These are phyloP conservation scores for Pangasianodon hypophthalmus DNA, from an alignment of 2,113 vertebrate genomes.

Conservation along the genomic window DNA sequence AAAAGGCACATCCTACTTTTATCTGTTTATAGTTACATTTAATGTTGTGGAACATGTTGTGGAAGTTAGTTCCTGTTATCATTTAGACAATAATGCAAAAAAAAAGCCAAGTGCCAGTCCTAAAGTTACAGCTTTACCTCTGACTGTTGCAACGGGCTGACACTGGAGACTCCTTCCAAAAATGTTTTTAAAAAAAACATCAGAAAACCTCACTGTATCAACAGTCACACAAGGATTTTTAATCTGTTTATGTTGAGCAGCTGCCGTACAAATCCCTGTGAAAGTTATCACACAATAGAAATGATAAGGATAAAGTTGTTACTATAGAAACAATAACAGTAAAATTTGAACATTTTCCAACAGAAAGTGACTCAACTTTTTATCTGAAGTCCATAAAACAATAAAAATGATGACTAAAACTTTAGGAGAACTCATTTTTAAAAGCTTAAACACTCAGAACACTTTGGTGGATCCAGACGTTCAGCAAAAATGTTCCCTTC, in stretches of 20 bases:
- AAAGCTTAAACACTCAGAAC: not conserved
- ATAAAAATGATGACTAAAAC: not conserved
- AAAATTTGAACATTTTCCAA: not conserved
- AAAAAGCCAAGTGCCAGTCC: not conserved
- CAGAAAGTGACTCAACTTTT: not conserved
- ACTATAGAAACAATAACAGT: not conserved
- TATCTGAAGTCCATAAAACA: not conserved
- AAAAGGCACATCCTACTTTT: not conserved
- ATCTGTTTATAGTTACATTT: not conserved
- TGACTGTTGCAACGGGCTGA: not conserved
- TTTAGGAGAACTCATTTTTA: not conserved
- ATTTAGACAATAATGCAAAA: not conserved
- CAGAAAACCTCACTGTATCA: not conserved
- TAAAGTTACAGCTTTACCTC: not conserved
- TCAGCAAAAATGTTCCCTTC: not conserved
- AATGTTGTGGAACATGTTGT: not conserved
- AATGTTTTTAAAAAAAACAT: not conserved
- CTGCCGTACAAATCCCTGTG: not conserved
- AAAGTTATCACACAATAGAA: not conserved
- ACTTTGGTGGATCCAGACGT: not conserved
- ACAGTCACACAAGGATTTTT: not conserved
- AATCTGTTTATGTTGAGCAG: not conserved
- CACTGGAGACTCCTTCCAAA: not conserved
- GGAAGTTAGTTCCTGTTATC: not conserved
- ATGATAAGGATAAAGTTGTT: not conserved